Conservation (phyloP, 1,140 invertebrate species). For the Zaprionus nigranus region DNA sequence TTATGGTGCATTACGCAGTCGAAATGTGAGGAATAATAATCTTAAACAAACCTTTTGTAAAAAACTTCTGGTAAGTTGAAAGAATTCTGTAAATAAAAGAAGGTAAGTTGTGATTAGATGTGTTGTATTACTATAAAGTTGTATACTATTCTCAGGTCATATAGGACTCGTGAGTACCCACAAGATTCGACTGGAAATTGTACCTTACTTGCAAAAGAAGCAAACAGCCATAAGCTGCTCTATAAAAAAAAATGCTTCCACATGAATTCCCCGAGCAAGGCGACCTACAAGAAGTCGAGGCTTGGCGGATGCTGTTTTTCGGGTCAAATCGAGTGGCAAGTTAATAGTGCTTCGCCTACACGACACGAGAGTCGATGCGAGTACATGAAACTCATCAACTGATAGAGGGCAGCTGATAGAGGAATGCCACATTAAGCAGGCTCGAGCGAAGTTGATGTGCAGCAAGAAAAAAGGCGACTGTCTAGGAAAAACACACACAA, state of each 20-base stretch:
- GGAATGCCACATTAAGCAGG: constrained; percentile 65
- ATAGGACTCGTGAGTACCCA: background rate
- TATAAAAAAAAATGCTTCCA: background rate
- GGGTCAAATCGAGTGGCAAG: constrained; percentile 7
- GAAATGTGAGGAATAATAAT: background rate
- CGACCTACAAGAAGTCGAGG: background rate
- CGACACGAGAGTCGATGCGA: constrained; percentile 1
- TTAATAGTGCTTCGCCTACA: constrained; percentile 5
- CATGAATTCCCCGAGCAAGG: background rate
- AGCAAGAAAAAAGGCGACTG: constrained; percentile 55
- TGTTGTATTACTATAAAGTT: background rate
- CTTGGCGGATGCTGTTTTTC: background rate
- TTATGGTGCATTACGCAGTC: background rate
- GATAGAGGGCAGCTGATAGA: constrained; percentile 61
- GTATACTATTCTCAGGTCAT: background rate
- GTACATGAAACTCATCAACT: constrained; percentile 29
- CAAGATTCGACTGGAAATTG: background rate
- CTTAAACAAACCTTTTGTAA: background rate
- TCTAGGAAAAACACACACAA: constrained; percentile 51
- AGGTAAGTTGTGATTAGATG: background rate
- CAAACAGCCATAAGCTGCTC: background rate
- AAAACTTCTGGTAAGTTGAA: background rate
- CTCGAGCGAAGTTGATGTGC: constrained; percentile 61
- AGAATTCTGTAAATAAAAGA: constrained; percentile 22
- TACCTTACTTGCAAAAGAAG: background rate